These are phyloP conservation scores for Drosophila fuyamai DNA, from an alignment of 1,140 invertebrate genomes.

Conservation along the genomic window DNA sequence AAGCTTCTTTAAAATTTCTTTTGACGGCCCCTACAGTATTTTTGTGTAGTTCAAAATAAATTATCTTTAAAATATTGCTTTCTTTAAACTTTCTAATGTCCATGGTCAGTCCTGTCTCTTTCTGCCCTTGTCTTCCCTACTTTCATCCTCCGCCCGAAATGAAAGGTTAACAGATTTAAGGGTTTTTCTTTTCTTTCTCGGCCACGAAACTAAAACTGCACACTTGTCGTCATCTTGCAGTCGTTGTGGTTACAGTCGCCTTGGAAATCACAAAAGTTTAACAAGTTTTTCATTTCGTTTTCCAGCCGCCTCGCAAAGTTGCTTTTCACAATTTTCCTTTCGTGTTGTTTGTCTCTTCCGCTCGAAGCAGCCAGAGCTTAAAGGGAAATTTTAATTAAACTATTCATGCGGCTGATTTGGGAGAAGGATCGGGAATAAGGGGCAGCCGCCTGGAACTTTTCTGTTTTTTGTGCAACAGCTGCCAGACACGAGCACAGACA, in stretches of 20 bases:
- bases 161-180: constrained; percentile 72
- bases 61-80: constrained; percentile 34
- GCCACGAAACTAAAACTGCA: constrained; percentile 58
- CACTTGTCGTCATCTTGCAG: constrained; percentile 68
- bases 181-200: constrained; percentile 46
- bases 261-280: constrained; percentile 72
- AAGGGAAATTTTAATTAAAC: constrained; percentile 82
- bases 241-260: constrained; percentile 45
- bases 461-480: constrained; percentile 39
- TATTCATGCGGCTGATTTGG: constrained; percentile 57
- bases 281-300: constrained; percentile 58
- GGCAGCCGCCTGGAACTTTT: constrained; percentile 15
- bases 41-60: constrained; percentile 12
- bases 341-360: constrained; percentile 53
- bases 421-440: constrained; percentile 6
- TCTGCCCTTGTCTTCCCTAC: not conserved
- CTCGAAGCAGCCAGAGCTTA: constrained; percentile 41
- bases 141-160: constrained; percentile 35
- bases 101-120: not conserved
- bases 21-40: no score
- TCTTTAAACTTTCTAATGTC: constrained; percentile 68
- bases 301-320: constrained; percentile 18
- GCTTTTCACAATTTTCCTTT: constrained; percentile 55
- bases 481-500: constrained; percentile 76
- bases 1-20: not conserved